phyloP scores from a whole-genome alignment of 2,888 invertebrate species.

The Caenorhabditis drosophilae region DNA sequence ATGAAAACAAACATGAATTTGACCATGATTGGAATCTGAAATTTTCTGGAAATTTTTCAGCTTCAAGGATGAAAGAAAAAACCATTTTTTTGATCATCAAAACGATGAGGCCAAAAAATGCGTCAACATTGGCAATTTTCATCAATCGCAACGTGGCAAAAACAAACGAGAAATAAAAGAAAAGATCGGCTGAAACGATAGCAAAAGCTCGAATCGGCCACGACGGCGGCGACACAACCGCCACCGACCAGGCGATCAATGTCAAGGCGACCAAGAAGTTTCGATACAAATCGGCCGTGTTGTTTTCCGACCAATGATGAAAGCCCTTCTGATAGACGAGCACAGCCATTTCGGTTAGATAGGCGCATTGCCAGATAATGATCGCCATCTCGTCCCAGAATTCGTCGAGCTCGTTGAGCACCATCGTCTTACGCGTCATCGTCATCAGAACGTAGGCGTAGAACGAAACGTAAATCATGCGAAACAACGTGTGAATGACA shows the following conservation, averaged over 20 bases:
- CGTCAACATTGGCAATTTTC: slow-evolving; percentile 46
- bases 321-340: slow-evolving; percentile 29
- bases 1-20: slow-evolving; percentile 50
- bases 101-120: slow-evolving; percentile 49
- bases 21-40: slow-evolving; percentile 44
- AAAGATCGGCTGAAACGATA: slow-evolving; percentile 36
- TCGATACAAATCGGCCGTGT: slow-evolving; percentile 35
- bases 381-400: slow-evolving; percentile 39
- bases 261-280: slow-evolving; percentile 35
- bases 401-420: slow-evolving; percentile 28
- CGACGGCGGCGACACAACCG: slow-evolving; percentile 21
- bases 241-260: slow-evolving; percentile 28
- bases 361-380: slow-evolving; percentile 40
- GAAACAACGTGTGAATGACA: slow-evolving; percentile 36
- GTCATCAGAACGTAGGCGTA: slow-evolving; percentile 40
- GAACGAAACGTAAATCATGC: slow-evolving; percentile 32
- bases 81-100: slow-evolving; percentile 48
- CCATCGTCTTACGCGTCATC: slow-evolving; percentile 38
- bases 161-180: slow-evolving; percentile 48
- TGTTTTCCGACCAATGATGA: slow-evolving; percentile 27
- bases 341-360: slow-evolving; percentile 35
- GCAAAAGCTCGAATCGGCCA: slow-evolving; percentile 34
- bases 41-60: not conserved
- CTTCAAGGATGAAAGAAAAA: not conserved
- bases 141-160: slow-evolving; percentile 45